phyloP scores from a whole-genome alignment of 1,140 invertebrate genomes.

The Cyclargus thomasi region DNA sequence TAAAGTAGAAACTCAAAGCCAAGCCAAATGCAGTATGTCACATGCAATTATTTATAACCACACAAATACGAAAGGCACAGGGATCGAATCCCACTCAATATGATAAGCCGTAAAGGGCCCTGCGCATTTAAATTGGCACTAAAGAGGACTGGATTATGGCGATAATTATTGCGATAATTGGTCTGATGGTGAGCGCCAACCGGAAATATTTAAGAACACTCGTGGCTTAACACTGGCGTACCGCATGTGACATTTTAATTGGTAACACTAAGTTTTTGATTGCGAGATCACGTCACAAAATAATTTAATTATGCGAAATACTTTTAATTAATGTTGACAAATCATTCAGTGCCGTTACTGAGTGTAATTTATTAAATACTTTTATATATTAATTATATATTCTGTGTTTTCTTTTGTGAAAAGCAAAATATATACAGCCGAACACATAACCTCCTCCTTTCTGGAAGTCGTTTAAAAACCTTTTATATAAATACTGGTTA shows the following conservation, averaged over 20 bases:
- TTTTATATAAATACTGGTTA: too few relatives aligned
- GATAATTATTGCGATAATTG: constrained; percentile 38
- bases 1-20: background rate
- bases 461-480: too few relatives aligned
- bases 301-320: too few relatives aligned
- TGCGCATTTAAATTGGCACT: constrained; percentile 65
- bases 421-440: too few relatives aligned
- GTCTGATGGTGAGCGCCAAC: constrained; percentile 14
- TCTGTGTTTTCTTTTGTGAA: too few relatives aligned
- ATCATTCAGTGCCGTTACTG: too few relatives aligned
- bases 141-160: constrained; percentile 47
- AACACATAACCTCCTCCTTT: too few relatives aligned
- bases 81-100: background rate
- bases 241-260: constrained; percentile 2
- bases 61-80: background rate
- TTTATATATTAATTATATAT: too few relatives aligned
- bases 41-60: background rate
- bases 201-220: constrained; percentile 6
- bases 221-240: background rate
- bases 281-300: background rate
- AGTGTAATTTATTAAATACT: too few relatives aligned
- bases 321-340: too few relatives aligned
- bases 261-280: background rate
- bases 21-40: background rate
- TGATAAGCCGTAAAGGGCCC: constrained; percentile 30